Percentiles rank a stretch among this genome's conserved stretches.
phyloP scores from a whole-genome alignment of 1,140 invertebrate species.

The Ostrea denselamellosa region DNA sequence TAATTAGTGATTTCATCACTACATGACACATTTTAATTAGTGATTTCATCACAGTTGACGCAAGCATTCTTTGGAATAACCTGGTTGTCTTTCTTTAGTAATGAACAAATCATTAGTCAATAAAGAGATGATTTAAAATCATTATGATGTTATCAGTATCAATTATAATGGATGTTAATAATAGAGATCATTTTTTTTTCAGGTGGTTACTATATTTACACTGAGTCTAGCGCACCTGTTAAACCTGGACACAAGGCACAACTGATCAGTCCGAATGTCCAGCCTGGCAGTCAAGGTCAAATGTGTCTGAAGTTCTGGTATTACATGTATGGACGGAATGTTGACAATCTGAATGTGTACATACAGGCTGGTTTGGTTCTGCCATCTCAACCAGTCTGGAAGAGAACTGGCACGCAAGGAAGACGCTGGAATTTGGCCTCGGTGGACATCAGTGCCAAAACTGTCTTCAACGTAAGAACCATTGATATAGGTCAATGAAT shows the following conservation, averaged over 20 bases:
- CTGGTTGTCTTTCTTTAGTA: no score
- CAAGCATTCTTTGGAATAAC: no score
- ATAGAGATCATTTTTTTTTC: background rate
- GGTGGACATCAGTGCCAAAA: slow-evolving; percentile 55
- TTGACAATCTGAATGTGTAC: slow-evolving; percentile 69
- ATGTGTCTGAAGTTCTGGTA: slow-evolving; percentile 83
- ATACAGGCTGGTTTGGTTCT: slow-evolving; percentile 60
- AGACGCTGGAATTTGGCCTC: slow-evolving; percentile 60
- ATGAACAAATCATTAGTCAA: no score
- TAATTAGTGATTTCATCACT: no score
- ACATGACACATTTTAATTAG: no score
- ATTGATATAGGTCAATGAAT: background rate
- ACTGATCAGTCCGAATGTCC: slow-evolving; percentile 65
- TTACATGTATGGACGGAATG: slow-evolving; percentile 86
- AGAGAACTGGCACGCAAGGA: slow-evolving; percentile 60
- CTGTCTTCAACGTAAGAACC: slow-evolving; percentile 60
- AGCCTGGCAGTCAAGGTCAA: slow-evolving; percentile 49
- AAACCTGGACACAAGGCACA: slow-evolving; percentile 64
- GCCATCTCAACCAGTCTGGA: slow-evolving; percentile 58
- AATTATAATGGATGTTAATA: background rate
- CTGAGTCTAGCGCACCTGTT: slow-evolving; percentile 68
- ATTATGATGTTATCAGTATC: no score
- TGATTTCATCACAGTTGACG: no score
- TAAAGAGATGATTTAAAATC: no score
- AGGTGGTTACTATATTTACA: slow-evolving; percentile 72